A percentile compares a stretch with the other conserved stretches of the same genome.
Conservation (phyloP, 1,140 invertebrate genomes). For the Bicyclus anynana region DNA sequence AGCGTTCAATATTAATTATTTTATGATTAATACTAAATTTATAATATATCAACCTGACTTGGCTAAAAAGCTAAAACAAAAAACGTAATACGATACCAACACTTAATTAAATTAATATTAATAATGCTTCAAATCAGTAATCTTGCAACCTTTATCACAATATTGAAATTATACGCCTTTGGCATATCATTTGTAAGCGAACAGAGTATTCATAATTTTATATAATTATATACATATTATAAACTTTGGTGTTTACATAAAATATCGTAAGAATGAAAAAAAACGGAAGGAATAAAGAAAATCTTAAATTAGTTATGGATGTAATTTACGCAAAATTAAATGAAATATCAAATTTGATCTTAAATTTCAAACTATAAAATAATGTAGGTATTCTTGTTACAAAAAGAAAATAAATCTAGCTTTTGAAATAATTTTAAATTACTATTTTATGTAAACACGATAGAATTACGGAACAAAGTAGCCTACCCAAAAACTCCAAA, state of each 20-base stretch:
- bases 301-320: no score
- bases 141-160: constrained; percentile 59
- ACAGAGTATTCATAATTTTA: constrained; percentile 20
- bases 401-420: no score
- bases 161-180: constrained; percentile 58
- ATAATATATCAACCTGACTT: not conserved
- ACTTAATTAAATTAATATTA: constrained; percentile 19
- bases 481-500: constrained; percentile 5
- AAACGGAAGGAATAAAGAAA: not conserved
- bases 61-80: not conserved
- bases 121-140: constrained; percentile 38
- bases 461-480: constrained; percentile 2
- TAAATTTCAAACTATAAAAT: not conserved
- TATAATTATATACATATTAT: constrained; percentile 20
- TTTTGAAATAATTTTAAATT: no score
- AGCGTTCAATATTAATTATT: no score
- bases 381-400: no score
- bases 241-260: constrained; percentile 24
- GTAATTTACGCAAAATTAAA: no score
- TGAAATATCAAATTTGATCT: no score
- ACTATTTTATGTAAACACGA: constrained; percentile 12
- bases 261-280: not conserved
- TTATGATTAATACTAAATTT: not conserved
- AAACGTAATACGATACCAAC: not conserved
- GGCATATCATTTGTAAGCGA: constrained; percentile 41